Evolutionary conservation across 2,113 vertebrate genomes (phyloP), one percentile per base, ranked within the genome.

Genomic region (Sinosuthora webbiana): DNA sequence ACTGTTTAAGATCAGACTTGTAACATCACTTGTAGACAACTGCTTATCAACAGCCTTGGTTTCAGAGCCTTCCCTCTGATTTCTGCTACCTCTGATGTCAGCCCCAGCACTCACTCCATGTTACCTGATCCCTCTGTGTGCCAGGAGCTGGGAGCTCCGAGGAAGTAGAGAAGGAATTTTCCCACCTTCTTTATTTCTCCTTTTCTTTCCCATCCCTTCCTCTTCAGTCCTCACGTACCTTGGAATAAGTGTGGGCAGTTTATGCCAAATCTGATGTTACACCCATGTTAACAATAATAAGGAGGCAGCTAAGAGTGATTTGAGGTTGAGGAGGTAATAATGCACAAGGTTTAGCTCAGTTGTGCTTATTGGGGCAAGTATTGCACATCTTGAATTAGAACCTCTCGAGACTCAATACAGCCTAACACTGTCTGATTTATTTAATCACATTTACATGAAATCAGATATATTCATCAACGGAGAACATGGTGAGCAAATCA

Each of bases 391-490:
- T 93, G 89, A 94, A 65, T 86, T 91, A 41, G 74, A 93, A 67
- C 62, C 93, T 95, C 89, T 82, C 60, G 91, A 96, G 95, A 73
- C 74, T 70, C 42, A 44, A 27, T 67, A 11, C 52, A 76, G 65
- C 89, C 62, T 74, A 52, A 44, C 77, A 42, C 89, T 84, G 91
- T 89, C 87, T 78, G 89, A 87, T 97, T 93, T 95, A 79, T 85
- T 95, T 95, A 93, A 95, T 97, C 93, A 82, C 87, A 76, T 89
- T 87, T 93, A 53, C 91, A 47, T 89, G 89, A 69, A 94, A 91
- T 87, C 84, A 89, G 81, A 73, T 89, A 49, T 8, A 69, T 91
- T 96, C 89, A 42, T 87, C 89, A 84, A 13, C 76, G 74, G 83
- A 81, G 70, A 74, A 49, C 80, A 73, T 33, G 0, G 0, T 60